These are phyloP conservation scores for Platyura marginata DNA, from an alignment of 1,140 invertebrate species.

Conservation along the genomic window DNA sequence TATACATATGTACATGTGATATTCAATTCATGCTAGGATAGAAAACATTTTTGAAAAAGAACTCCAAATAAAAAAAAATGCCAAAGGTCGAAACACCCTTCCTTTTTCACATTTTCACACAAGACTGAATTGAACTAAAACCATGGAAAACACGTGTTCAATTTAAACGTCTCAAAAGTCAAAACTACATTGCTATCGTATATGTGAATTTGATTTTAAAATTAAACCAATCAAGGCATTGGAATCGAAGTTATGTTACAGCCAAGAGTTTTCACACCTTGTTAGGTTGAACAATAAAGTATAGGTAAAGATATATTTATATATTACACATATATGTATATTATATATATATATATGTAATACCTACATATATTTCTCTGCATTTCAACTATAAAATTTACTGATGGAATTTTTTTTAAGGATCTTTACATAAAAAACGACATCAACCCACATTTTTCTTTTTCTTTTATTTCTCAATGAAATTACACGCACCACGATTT, in stretches of 20 bases:
- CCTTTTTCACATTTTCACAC: not conserved
- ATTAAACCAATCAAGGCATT: not conserved
- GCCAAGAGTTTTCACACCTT: too few relatives aligned
- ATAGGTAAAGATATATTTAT: not conserved
- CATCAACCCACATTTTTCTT: not conserved
- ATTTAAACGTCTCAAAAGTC: not conserved
- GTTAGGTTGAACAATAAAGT: not conserved
- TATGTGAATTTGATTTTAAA: not conserved
- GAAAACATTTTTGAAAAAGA: too few relatives aligned
- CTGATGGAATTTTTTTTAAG: not conserved
- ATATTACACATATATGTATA: not conserved
- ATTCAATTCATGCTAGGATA: too few relatives aligned
- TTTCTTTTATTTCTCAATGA: too few relatives aligned
- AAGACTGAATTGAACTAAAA: not conserved
- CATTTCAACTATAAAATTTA: too few relatives aligned
- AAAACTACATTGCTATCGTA: not conserved
- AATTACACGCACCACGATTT: too few relatives aligned
- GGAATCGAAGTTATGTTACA: too few relatives aligned
- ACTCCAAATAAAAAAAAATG: not conserved
- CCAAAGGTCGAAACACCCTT: not conserved
- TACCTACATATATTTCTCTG: too few relatives aligned
- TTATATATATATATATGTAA: too few relatives aligned
- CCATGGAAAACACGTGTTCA: not conserved
- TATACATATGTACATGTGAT: too few relatives aligned
- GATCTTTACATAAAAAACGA: too few relatives aligned